These are phyloP conservation scores for Hestina assimilis DNA, from an alignment of 1,140 invertebrate genomes.

Conservation along the genomic window DNA sequence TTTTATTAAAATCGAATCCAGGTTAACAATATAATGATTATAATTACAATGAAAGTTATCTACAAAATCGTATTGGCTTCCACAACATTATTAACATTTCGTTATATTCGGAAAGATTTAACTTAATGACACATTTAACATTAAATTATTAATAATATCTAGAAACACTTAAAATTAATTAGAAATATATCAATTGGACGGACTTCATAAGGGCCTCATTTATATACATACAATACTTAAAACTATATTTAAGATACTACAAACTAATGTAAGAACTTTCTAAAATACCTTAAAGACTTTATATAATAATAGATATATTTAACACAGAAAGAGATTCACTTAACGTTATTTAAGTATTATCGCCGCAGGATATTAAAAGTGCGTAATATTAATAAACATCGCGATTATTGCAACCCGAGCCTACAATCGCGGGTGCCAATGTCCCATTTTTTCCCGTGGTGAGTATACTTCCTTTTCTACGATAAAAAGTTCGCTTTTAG, in stretches of 20 bases:
- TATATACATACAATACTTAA: conserved; percentile 33
- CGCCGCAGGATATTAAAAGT: conserved; percentile 19
- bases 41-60: background rate
- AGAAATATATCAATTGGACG: conserved; percentile 45
- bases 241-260: background rate
- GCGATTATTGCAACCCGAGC: too few species aligned
- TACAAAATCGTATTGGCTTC: background rate
- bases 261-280: background rate
- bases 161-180: conserved; percentile 22
- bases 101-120: too few species aligned
- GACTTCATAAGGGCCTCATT: conserved; percentile 45
- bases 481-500: too few species aligned
- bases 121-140: background rate
- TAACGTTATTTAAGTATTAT: conserved; percentile 28
- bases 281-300: background rate
- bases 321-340: background rate
- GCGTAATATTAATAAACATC: background rate
- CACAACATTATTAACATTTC: too few species aligned
- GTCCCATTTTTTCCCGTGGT: too few species aligned
- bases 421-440: too few species aligned
- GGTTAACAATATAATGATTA: too few species aligned
- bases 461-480: too few species aligned
- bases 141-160: conserved; percentile 7
- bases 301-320: too few species aligned
- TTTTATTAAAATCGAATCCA: too few species aligned